Conservation (phyloP, 2,888 invertebrate species). For the Thelaira solivaga region DNA sequence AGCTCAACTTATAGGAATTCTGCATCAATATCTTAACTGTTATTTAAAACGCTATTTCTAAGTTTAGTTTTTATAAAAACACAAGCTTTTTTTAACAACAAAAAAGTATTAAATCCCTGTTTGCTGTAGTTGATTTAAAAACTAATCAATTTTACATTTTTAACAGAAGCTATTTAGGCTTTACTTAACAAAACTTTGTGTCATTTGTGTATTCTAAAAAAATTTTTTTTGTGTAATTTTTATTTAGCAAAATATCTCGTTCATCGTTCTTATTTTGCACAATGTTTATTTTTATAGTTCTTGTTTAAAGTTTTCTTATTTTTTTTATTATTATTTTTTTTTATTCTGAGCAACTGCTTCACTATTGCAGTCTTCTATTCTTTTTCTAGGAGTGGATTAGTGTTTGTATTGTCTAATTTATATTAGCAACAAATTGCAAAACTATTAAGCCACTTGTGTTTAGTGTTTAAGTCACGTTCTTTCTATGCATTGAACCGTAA, state of each 20-base stretch:
- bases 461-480: slow-evolving; percentile 59
- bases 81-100: too few species aligned
- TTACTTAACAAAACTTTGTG: too few species aligned
- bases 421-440: slow-evolving; percentile 59
- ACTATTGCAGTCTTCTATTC: slow-evolving; percentile 6
- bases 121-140: too few species aligned
- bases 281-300: slow-evolving; percentile 45
- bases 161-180: too few species aligned
- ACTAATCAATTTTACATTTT: too few species aligned
- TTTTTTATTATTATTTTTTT: slow-evolving; percentile 7
- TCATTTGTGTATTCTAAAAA: too few species aligned
- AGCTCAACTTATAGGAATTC: too few species aligned
- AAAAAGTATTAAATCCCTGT: too few species aligned
- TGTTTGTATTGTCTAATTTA: slow-evolving; percentile 50
- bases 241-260: background rate
- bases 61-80: too few species aligned
- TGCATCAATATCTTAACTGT: too few species aligned
- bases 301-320: slow-evolving; percentile 1
- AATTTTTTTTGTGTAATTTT: background rate
- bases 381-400: background rate
- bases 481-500: slow-evolving; percentile 40
- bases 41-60: too few species aligned
- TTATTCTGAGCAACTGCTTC: slow-evolving; percentile 36
- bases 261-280: slow-evolving; percentile 15
- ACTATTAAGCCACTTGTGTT: slow-evolving; percentile 59